Percentiles rank a stretch among this genome's conserved stretches.
These are phyloP conservation scores for Amphiprion percula DNA, from an alignment of 2,113 vertebrate genomes.

Conservation along the genomic window DNA sequence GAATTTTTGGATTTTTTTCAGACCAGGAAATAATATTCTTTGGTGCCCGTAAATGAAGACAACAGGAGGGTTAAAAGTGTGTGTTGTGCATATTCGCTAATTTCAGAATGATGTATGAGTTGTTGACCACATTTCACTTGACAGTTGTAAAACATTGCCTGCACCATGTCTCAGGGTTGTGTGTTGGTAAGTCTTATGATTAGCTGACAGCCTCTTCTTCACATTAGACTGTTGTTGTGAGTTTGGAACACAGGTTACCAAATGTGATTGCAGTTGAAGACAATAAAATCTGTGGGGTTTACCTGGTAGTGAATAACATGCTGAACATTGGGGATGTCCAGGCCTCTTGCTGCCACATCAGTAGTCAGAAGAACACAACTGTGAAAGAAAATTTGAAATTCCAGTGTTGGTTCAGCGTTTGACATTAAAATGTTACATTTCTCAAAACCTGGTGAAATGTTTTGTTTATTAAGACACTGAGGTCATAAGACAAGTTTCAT, in stretches of 20 bases:
- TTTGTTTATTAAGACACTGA: neutral
- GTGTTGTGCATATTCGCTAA: too few species aligned
- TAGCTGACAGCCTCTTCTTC: too few species aligned
- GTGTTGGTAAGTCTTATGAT: too few species aligned
- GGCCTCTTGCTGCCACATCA: slow-evolving; percentile 95
- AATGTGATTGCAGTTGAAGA: neutral
- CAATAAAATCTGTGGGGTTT: slow-evolving; percentile 5
- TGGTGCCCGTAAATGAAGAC: too few species aligned
- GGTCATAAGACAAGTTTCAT: too few species aligned
- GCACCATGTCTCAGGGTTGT: too few species aligned
- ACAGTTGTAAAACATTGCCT: neutral
- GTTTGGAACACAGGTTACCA: neutral
- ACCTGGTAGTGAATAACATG: slow-evolving; percentile 99
- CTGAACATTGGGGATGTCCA: slow-evolving; percentile 95
- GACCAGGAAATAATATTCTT: too few species aligned
- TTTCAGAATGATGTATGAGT: too few species aligned
- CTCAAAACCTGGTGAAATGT: neutral
- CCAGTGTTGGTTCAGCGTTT: neutral
- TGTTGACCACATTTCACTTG: neutral
- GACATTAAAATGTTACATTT: neutral
- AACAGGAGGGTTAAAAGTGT: too few species aligned
- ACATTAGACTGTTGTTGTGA: too few species aligned
- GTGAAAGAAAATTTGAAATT: slow-evolving; percentile 34
- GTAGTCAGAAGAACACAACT: slow-evolving; percentile 96
- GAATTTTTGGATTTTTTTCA: too few species aligned